Evolutionary conservation across 2,888 invertebrate genomes (phyloP).

Genomic region (Ypsolopha sequella): DNA sequence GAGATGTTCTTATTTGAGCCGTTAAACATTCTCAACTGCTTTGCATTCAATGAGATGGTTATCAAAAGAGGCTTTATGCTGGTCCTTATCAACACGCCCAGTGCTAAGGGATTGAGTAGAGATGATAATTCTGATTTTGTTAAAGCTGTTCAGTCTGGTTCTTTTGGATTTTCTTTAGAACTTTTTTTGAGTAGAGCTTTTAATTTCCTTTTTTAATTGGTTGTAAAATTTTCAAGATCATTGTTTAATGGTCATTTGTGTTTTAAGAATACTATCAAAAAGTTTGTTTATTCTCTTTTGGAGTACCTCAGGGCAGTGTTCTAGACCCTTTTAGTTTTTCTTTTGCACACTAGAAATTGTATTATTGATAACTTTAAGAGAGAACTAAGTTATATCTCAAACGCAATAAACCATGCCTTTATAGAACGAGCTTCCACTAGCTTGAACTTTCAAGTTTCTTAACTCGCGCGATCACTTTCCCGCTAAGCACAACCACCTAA

Average conservation of each 20-base stretch:
- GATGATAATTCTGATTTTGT: constrained; percentile 6
- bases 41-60: constrained; percentile 34
- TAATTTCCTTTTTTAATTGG: no score
- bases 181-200: not conserved
- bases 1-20: constrained; percentile 1
- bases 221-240: no score
- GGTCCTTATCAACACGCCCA: constrained; percentile 13
- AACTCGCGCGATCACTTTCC: constrained; percentile 4
- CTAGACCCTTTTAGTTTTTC: no score
- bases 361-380: not conserved
- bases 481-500: not conserved
- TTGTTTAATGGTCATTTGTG: no score
- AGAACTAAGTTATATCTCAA: not conserved
- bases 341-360: no score
- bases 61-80: constrained; percentile 19
- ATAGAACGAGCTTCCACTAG: constrained; percentile 1
- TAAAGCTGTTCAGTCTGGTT: not conserved
- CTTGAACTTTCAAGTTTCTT: constrained; percentile 4
- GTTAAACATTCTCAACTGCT: constrained; percentile 7
- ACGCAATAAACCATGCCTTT: constrained; percentile 2
- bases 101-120: constrained; percentile 6
- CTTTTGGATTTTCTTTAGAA: not conserved
- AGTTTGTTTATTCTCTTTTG: not conserved
- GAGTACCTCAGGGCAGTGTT: not conserved
- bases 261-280: not conserved